Evolutionary conservation across 2,113 vertebrate genomes (phyloP).

Genomic region (Phalacrocorax brasilianus): DNA sequence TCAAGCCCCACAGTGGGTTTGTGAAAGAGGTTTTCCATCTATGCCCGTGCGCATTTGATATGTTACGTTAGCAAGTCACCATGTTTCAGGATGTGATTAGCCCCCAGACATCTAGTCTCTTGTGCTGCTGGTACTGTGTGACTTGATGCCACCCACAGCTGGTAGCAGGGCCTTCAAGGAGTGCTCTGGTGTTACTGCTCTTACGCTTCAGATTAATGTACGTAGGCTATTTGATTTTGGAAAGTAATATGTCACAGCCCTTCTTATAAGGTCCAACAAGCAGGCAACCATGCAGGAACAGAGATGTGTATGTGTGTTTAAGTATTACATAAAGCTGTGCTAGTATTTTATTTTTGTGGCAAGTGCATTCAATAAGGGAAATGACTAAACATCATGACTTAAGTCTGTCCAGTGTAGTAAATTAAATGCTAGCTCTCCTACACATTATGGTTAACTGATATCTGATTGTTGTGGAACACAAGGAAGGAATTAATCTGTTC

Average conservation of each 20-base stretch:
- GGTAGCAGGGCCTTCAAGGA: background rate
- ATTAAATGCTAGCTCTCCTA: background rate
- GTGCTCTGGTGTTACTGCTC: background rate
- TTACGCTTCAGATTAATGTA: background rate
- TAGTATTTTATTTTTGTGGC: background rate
- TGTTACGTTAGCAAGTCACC: background rate
- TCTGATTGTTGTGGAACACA: conserved; percentile 35
- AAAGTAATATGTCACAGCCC: conserved; percentile 5
- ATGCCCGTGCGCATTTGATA: background rate
- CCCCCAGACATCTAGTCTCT: background rate
- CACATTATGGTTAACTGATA: conserved; percentile 14
- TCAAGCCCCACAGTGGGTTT: background rate
- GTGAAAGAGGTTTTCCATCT: background rate
- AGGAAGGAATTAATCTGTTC: conserved; percentile 40
- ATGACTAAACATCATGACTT: conserved; percentile 35
- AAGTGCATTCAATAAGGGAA: conserved; percentile 20
- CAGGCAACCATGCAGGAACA: background rate
- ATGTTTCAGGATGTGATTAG: background rate
- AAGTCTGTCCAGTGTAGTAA: conserved; percentile 48
- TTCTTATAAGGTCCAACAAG: background rate
- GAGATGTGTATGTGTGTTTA: background rate
- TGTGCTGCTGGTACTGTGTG: background rate
- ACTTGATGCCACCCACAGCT: rapidly evolving
- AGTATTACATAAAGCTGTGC: background rate
- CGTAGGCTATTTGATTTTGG: background rate